Base-by-base conservation (phyloP, 2,797 vertebrate genomes). In the Oreonectes daqikongensis region DNA sequence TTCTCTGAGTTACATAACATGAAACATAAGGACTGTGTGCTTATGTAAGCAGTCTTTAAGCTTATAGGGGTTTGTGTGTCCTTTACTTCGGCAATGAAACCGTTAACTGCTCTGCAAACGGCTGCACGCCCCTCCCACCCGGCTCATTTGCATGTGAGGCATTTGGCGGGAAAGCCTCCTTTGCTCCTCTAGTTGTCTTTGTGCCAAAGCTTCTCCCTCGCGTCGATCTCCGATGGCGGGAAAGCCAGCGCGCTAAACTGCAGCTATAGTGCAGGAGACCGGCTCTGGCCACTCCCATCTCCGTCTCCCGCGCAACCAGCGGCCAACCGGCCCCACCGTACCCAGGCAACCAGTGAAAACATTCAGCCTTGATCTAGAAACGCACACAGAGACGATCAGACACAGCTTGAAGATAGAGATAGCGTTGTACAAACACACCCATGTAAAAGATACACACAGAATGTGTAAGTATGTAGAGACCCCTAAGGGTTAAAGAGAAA, bases 161-260 rank as follows among this genome's bases (percentile, higher is more conserved):
- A 79, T 85, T 87, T 87, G 85, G 86, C 85, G 86, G 86, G 85
- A 87, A 84, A 85, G 26, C 71, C 75, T 70, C 60, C 46, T 55
- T 70, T n/a, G 38, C 38, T 64, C 38, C 66, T n/a, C n/a, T n/a
- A n/a, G n/a, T n/a, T n/a, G 76, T 69, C 84, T 86, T 82, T 85
- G 85, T 84, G 87, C 78, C 77, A 84, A 79, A 77, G 42, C 86
- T 84, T 86, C 91, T 76, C 90, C 88, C 89, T 87, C 67, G 64
- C 84, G 87, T 84, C 83, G 44, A 84, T 60, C 90, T 65, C 89
- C 84, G 89, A 88, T 92, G 91, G 92, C 90, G 92, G 92, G 92
- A 93, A 93, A 93, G 87, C 76, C 82, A 84, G 84, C 85, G 82
- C 81, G 86, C 86, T 81, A 81, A 80, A 78, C 81, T 81, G 83